Base-by-base conservation (phyloP, 2,888 invertebrate species). In the Drosophila pullipes region DNA sequence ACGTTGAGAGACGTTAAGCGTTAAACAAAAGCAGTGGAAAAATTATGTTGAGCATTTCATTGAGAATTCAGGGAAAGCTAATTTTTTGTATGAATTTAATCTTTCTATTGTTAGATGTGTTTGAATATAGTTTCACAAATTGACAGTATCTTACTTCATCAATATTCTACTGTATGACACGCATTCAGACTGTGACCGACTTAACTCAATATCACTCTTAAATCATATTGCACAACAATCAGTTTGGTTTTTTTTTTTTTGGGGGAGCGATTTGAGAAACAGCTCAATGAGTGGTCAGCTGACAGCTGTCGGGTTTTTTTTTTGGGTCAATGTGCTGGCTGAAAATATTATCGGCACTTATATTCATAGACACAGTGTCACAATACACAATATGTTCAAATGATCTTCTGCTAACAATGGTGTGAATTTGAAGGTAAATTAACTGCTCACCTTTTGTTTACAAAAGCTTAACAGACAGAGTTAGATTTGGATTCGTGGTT, bases 341-440 rank as follows among this genome's bases (percentile, higher is more conserved):
- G 41, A 53, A 35, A 49, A 50, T 60, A 67, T 57, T 64, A 52
- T 59, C 16, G 37, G 39, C 59, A 54, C 25, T 57, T 49, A 41
- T 61, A 44, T 61, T 31, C 28, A 66, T 63, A 18, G 55, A 55
- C 30, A 62, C 16, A 30, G 62, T 77, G 76, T 64, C 55, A 54
- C 65, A 69, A 79, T 61, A 13, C 22, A 44, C 30, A n/a, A 25
- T 37, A 53, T 62, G 61, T 41, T 58, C 58, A 63, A 69, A 75
- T 75, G 67, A 67, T 69, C 66, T 52, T 52, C 70, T 58, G 81
- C 57, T 47, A 79, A 89, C 89, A 89, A 85, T 85, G 83, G 74
- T 85, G 85, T 84, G 87, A 89, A 87, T 79, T 76, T 62, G 72
- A 69, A 65, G 77, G 59, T 62, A 70, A 81, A 75, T 89, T 74